Conservation (phyloP, 2,113 vertebrate genomes). For the Paedocypris sp. region DNA sequence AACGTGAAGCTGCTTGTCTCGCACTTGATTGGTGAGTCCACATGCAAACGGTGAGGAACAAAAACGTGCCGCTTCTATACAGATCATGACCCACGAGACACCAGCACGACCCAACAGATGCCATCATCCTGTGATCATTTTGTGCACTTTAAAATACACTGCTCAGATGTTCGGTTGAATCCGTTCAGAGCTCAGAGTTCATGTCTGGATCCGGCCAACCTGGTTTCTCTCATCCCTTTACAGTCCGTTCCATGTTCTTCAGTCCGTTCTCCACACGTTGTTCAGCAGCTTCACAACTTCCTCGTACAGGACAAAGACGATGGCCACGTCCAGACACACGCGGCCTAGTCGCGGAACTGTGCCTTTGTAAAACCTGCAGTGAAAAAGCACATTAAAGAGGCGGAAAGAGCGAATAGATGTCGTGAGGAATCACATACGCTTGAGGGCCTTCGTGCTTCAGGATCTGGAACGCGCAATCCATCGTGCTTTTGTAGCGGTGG, state of each 20-base stretch:
- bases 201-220: slow-evolving; percentile 7
- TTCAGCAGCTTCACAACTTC: slow-evolving; percentile 63
- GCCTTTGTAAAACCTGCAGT: slow-evolving; percentile 64
- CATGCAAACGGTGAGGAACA: no score
- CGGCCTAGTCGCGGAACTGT: slow-evolving; percentile 55
- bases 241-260: not conserved
- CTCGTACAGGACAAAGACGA: slow-evolving; percentile 63
- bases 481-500: slow-evolving; percentile 65
- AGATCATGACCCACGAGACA: no score
- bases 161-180: slow-evolving; percentile 21
- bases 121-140: no score
- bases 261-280: slow-evolving; percentile 60
- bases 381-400: not conserved
- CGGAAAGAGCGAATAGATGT: not conserved
- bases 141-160: not conserved
- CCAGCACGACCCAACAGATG: no score
- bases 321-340: slow-evolving; percentile 59
- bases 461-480: slow-evolving; percentile 72
- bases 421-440: slow-evolving; percentile 52
- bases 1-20: no score
- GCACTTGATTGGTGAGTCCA: no score
- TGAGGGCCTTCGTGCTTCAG: slow-evolving; percentile 65
- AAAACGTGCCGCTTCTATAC: no score
- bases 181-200: slow-evolving; percentile 15
- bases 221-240: slow-evolving; percentile 14